phyloP scores from a whole-genome alignment of 1,140 invertebrate species.

The Aphelinus certus region DNA sequence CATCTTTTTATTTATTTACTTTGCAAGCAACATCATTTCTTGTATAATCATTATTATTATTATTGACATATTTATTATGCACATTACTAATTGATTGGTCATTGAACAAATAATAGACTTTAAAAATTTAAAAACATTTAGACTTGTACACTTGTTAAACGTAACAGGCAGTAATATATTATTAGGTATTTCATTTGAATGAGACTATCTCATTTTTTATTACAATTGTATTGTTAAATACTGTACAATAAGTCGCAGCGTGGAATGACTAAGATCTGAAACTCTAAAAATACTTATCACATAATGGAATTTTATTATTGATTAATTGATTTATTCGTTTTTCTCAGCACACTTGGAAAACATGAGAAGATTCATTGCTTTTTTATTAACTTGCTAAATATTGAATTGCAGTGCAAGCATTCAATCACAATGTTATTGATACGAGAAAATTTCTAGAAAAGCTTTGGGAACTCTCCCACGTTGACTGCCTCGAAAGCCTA shows the following conservation, averaged over 20 bases:
- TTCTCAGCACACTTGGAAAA: constrained; percentile 5
- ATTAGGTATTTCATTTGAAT: background rate
- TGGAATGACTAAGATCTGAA: constrained; percentile 24
- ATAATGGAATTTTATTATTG: background rate
- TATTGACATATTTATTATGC: constrained; percentile 8
- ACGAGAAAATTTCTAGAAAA: constrained; percentile 67
- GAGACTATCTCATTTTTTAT: background rate
- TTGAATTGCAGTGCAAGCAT: no score
- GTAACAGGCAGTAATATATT: constrained; percentile 25
- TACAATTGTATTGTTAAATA: constrained; percentile 30
- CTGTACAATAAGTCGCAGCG: constrained; percentile 34
- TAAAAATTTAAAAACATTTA: constrained; percentile 36
- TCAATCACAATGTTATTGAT: constrained; percentile 11
- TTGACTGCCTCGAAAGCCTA: constrained; percentile 75
- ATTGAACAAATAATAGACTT: constrained; percentile 21
- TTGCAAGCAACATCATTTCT: constrained; percentile 27
- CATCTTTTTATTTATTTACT: background rate
- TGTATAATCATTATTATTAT: constrained; percentile 19
- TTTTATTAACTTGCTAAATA: background rate
- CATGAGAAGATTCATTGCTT: constrained; percentile 20
- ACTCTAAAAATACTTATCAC: constrained; percentile 32
- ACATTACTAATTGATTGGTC: constrained; percentile 29
- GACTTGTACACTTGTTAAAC: constrained; percentile 27
- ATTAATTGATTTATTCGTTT: constrained; percentile 29
- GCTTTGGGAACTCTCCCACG: constrained; percentile 78